phyloP scores from a whole-genome alignment of 2,888 invertebrate genomes.

The Xestia ashworthii region DNA sequence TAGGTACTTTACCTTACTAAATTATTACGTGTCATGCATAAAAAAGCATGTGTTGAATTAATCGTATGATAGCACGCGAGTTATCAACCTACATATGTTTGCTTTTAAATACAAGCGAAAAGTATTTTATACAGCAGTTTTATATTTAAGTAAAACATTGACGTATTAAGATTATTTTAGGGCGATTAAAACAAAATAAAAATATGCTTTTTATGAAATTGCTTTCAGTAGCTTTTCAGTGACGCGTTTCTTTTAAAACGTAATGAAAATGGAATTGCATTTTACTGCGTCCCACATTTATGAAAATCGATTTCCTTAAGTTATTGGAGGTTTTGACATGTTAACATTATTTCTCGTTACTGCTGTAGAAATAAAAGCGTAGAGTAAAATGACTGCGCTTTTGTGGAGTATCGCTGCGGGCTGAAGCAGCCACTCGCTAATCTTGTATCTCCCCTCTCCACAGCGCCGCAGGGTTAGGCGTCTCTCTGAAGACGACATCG shows the following conservation, averaged over 20 bases:
- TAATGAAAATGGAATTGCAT: conserved; percentile 39
- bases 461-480: background rate
- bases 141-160: conserved; percentile 14
- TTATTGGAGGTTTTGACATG: conserved; percentile 10
- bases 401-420: conserved; percentile 6
- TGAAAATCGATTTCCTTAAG: conserved; percentile 29
- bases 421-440: conserved; percentile 17
- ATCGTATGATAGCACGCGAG: conserved; percentile 66
- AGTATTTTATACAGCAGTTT: conserved; percentile 9
- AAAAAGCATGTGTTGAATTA: conserved; percentile 65
- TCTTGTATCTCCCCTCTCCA: conserved; percentile 2
- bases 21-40: conserved; percentile 70
- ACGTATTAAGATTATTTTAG: background rate
- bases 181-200: background rate
- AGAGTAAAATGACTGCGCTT: conserved; percentile 22
- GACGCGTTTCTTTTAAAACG: background rate
- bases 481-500: conserved; percentile 29
- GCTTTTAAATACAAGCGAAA: conserved; percentile 10
- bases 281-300: background rate
- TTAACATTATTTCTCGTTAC: conserved; percentile 17
- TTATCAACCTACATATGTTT: conserved; percentile 20
- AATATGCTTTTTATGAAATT: conserved; percentile 31
- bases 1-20: conserved; percentile 50
- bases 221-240: conserved; percentile 12
- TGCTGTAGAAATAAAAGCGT: conserved; percentile 14